phyloP scores from a whole-genome alignment of 1,140 invertebrate species.

The Bradynema listronoti region DNA sequence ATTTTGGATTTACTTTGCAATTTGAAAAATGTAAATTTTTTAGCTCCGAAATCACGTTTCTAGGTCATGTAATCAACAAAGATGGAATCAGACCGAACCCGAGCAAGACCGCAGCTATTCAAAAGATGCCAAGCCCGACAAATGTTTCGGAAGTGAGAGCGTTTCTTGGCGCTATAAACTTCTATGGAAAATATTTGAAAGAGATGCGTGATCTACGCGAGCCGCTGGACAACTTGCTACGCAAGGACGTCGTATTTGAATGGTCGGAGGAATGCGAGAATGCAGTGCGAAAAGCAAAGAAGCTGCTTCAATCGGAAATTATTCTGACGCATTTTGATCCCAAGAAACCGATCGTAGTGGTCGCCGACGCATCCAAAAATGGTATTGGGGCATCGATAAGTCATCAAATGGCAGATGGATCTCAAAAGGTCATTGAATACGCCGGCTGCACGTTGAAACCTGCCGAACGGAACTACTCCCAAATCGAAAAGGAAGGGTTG shows the following conservation, averaged over 20 bases:
- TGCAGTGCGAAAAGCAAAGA: slow-evolving; percentile 47
- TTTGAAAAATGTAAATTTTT: no score
- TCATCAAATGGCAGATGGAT: slow-evolving; percentile 58
- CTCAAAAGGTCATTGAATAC: slow-evolving; percentile 58
- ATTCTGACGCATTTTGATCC: slow-evolving; percentile 58
- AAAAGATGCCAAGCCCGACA: no score
- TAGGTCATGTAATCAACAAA: no score
- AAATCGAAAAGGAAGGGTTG: slow-evolving; percentile 62
- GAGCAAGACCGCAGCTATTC: no score
- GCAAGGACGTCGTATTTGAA: slow-evolving; percentile 19
- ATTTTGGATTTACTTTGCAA: no score
- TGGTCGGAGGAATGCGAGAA: slow-evolving; percentile 2
- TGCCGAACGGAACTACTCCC: slow-evolving; percentile 60
- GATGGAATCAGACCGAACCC: no score
- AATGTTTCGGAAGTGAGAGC: slow-evolving; percentile 14
- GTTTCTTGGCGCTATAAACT: slow-evolving; percentile 47
- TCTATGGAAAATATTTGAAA: slow-evolving; percentile 27
- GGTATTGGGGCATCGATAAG: slow-evolving; percentile 60
- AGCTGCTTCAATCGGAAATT: slow-evolving; percentile 33
- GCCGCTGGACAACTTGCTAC: slow-evolving; percentile 25
- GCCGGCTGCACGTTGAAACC: slow-evolving; percentile 59
- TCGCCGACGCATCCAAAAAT: slow-evolving; percentile 60
- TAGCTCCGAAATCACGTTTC: no score
- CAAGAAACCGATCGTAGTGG: slow-evolving; percentile 53
- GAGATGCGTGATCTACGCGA: slow-evolving; percentile 20